phyloP scores from a whole-genome alignment of 2,113 vertebrate species.

The Taxidea taxus region DNA sequence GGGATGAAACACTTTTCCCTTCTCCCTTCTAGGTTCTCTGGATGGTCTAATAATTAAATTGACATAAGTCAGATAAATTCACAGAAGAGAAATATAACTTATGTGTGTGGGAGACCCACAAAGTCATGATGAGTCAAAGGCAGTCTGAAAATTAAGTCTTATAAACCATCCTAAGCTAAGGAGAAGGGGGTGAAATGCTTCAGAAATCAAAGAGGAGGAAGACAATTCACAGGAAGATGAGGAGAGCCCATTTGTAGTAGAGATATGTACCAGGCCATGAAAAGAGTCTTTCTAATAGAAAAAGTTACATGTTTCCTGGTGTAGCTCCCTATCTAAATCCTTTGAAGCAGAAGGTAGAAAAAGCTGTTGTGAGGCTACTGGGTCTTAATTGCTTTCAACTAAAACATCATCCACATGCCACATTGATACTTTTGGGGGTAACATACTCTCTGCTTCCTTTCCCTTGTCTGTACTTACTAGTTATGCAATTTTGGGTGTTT shows the following conservation, averaged over 20 bases:
- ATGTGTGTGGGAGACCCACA: not conserved
- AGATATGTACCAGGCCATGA: not conserved
- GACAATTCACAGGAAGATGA: not conserved
- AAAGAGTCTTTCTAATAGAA: not conserved
- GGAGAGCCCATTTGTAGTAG: not conserved
- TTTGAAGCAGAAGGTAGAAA: not conserved
- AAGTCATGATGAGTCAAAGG: not conserved
- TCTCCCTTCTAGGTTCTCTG: not conserved
- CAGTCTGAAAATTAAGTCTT: not conserved
- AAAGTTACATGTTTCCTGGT: not conserved
- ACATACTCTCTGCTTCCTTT: not conserved
- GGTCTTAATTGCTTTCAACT: not conserved
- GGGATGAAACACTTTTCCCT: not conserved
- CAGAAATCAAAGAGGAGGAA: not conserved
- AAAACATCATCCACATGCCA: not conserved
- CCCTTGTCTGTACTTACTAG: not conserved
- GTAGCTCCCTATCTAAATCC: not conserved
- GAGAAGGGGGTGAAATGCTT: not conserved
- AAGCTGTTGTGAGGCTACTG: no score
- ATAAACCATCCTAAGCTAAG: not conserved
- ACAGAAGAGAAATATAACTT: not conserved
- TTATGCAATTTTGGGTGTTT: not conserved
- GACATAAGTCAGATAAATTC: not conserved
- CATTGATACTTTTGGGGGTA: not conserved
- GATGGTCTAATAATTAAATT: not conserved